Evolutionary conservation across 2,888 invertebrate species (phyloP), one percentile per base, ranked within the genome.

Genomic region (Drosophila longiperda): DNA sequence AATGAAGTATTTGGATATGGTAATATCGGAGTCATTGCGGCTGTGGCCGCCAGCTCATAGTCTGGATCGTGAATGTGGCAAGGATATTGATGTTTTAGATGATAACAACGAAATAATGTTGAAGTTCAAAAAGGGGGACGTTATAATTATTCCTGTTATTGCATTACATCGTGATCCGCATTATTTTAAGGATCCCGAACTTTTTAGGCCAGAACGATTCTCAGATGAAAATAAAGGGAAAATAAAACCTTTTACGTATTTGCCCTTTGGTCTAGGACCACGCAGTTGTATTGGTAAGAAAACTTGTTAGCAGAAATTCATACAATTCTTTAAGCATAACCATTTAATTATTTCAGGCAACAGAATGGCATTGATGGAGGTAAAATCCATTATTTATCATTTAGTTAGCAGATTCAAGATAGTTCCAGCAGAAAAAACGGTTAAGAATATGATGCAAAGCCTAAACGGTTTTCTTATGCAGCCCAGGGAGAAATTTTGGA

Each of bases 1-100:
- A 40, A 94, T 95, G 94, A 93, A 93, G 42, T 95, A 95, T 71
- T 83, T 95, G 93, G 95, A 95, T 72, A 85, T 91, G 92, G 89
- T 92, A 8, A 85, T 95, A 0, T 94, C 94, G 88, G 95, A 95
- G 79, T 64, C 92, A 0, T 89, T 95, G 3, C 90, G 95, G 12
- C 82, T 91, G 50, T 95, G 94, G 94, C 94, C 95, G 0, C 93
- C 94, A 0, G 92, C 82, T 0, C 54, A 92, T 0, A 88, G 83
- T 0, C 75, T 93, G n/a, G 94, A 87, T 71, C 93, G 95, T 7
- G 42, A 92, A 1, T 95, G 95, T 75, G 84, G 89, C 3, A 94
- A 93, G 78, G 93, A 94, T 45, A 95, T 94, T 75, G 94, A 64
- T 64, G 91, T 87, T 23, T 73, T 78, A 4, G 71, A 89, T 52